Base-by-base conservation (phyloP, 2,797 vertebrate genomes). In the Benthosema pterotum region DNA sequence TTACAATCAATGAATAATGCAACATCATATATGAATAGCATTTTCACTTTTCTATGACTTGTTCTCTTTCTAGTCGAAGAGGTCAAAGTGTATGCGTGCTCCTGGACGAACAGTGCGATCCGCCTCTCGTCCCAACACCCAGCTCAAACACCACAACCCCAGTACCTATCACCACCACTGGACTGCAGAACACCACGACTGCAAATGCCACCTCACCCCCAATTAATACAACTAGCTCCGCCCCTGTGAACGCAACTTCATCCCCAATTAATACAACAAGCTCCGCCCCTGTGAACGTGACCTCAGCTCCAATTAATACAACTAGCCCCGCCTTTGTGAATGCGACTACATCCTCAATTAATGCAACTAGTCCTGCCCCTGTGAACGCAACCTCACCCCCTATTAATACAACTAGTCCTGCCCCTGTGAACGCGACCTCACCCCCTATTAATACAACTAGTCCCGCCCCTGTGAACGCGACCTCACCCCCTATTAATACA, bases 101-200 rank as follows among this genome's bases (percentile, higher is more conserved):
- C 15, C 65, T 91, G 46, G 11, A 49, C 0, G 75, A 84, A 6
- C 8, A n/a, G 4, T 93, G 89, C 69, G 15, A 3, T 38, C 11
- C 19, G 9, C 14, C n/a, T 0, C 1, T 0, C 0, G 2, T 32
- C 2, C 66, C 74, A n/a, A 72, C 80, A 38, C 2, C 14, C 11
- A 38, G 46, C 6, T 63, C 77, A 5, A 71, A 19, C 5, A 77
- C 45, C 4, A 56, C 59, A 46, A 45, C n/a, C 0, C 8, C 49
- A 45, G 8, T 22, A 32, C 52, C 4, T 4, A 14, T 11, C 5
- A 52, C 16, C 42, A 59, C 49, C 42, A 47, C 47, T 48, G 28
- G 14, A 11, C 61, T 60, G 11, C 61, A 72, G 12, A 71, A 46
- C 54, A 65, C 25, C 18, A 76, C 68, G 42, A 55, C 38, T 22